Conservation (phyloP, 1,140 invertebrate species). For the Luehdorfia chinensis region DNA sequence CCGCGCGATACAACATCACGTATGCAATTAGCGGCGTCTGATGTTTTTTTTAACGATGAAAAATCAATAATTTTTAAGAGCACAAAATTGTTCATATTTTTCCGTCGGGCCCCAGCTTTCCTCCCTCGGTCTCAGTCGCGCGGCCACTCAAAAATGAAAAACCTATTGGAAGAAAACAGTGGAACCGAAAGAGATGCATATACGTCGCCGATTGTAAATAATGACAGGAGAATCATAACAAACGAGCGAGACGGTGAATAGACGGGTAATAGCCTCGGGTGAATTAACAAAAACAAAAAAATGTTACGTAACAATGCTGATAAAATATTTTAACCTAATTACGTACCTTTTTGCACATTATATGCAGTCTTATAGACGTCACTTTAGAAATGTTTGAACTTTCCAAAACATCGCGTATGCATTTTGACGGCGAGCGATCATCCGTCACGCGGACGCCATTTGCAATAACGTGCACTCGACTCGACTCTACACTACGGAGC, state of each 20-base stretch:
- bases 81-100: constrained; percentile 71
- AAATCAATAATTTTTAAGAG: constrained; percentile 74
- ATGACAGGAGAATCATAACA: constrained; percentile 65
- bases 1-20: constrained; percentile 43
- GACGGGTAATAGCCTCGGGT: constrained; percentile 25
- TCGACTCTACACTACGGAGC: background rate
- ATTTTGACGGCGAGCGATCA: constrained; percentile 48
- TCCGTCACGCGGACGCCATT: constrained; percentile 58
- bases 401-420: constrained; percentile 47
- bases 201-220: constrained; percentile 64
- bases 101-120: constrained; percentile 52
- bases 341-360: constrained; percentile 37
- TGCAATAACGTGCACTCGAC: constrained; percentile 25
- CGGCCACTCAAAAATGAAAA: constrained; percentile 65
- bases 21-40: constrained; percentile 53
- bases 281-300: constrained; percentile 49
- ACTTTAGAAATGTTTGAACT: constrained; percentile 32
- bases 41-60: constrained; percentile 63
- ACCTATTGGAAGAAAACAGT: constrained; percentile 59
- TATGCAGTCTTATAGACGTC: constrained; percentile 19
- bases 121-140: constrained; percentile 51
- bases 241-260: constrained; percentile 51
- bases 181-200: constrained; percentile 54
- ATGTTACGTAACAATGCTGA: constrained; percentile 41
- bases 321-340: constrained; percentile 18